These are phyloP conservation scores for Hepsetus odoe DNA, from an alignment of 2,113 vertebrate species.

Conservation along the genomic window DNA sequence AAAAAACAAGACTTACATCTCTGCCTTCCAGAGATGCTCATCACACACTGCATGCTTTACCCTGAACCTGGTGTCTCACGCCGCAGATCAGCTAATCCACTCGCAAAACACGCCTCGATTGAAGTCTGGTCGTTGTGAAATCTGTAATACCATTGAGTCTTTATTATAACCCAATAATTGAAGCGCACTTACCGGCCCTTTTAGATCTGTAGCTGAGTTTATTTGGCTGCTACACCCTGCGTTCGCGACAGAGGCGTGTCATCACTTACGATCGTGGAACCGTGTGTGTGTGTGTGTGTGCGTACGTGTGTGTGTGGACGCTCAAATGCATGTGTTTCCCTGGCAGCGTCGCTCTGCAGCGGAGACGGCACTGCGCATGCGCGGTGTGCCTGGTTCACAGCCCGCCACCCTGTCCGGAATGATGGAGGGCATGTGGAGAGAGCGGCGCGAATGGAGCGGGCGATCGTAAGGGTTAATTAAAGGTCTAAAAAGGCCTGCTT, in stretches of 20 bases:
- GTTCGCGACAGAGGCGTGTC: not conserved
- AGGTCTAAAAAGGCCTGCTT: not conserved
- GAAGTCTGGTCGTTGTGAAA: not conserved
- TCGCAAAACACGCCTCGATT: no score
- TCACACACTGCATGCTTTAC: no score
- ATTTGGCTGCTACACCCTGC: not conserved
- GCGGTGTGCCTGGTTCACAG: constrained; percentile 11
- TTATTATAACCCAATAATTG: not conserved
- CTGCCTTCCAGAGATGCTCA: no score
- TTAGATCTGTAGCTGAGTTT: not conserved
- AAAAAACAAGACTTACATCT: no score
- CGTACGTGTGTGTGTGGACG: not conserved
- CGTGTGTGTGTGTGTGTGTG: not conserved
- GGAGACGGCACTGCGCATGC: constrained; percentile 52
- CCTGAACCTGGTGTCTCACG: no score
- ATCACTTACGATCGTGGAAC: constrained; percentile 27
- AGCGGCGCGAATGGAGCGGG: not conserved
- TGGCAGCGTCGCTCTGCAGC: constrained; percentile 56
- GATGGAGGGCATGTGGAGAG: constrained; percentile 8
- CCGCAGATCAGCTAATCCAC: no score
- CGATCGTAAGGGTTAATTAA: not conserved
- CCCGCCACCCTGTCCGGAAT: constrained; percentile 36
- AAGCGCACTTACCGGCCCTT: constrained; percentile 4
- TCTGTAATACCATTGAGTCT: no score
- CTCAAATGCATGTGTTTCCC: constrained; percentile 44